Evolutionary conservation across 2,888 invertebrate genomes (phyloP).

Genomic region (Reticulitermes lucifugus): DNA sequence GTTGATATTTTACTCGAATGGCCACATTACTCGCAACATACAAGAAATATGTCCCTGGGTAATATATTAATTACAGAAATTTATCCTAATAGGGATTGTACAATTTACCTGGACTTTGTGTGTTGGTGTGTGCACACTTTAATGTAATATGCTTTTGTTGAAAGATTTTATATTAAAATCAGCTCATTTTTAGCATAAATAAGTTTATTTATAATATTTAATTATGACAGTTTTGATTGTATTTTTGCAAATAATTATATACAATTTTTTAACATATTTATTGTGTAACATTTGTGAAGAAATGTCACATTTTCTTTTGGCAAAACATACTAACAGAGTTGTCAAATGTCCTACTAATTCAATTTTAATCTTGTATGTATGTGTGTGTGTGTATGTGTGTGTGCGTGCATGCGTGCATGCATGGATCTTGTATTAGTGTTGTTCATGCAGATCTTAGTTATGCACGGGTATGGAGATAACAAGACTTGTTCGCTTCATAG

Average conservation of each 20-base stretch:
- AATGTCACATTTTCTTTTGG: not conserved
- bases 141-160: conserved; percentile 13
- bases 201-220: conserved; percentile 4
- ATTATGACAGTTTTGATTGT: not conserved
- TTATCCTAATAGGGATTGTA: not conserved
- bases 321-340: conserved; percentile 1
- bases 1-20: not conserved
- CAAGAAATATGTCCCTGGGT: not conserved
- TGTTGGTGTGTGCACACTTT: not conserved
- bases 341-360: not conserved
- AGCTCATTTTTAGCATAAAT: not conserved
- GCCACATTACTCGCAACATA: not conserved
- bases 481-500: not conserved
- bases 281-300: not conserved
- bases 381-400: no score
- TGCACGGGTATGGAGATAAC: not conserved
- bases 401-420: no score
- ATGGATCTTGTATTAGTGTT: not conserved
- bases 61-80: not conserved
- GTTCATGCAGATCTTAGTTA: not conserved
- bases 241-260: conserved; percentile 11
- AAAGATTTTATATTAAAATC: not conserved
- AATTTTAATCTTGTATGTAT: not conserved
- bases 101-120: not conserved
- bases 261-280: conserved; percentile 6